Conservation (phyloP, 2,888 invertebrate species). For the Drosophila birchii region DNA sequence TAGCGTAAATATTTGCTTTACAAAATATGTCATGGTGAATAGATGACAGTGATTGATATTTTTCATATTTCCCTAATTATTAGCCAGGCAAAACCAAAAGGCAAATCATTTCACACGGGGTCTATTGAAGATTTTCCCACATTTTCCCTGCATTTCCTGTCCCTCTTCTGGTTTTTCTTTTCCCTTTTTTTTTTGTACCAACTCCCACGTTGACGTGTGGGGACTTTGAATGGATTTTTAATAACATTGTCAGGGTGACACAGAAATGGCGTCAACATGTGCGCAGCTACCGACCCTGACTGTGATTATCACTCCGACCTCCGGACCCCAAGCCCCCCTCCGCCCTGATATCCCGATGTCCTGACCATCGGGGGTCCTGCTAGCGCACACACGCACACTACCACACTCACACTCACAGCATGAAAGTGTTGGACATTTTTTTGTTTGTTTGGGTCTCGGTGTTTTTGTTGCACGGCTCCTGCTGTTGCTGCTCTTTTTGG, state of each 20-base stretch:
- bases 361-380: constrained; percentile 23
- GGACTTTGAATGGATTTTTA: constrained; percentile 76
- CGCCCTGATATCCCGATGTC: background rate
- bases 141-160: constrained; percentile 7
- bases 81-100: constrained; percentile 11
- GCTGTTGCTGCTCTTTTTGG: constrained; percentile 56
- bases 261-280: constrained; percentile 49
- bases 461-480: constrained; percentile 30
- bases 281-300: constrained; percentile 47
- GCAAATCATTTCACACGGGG: constrained; percentile 20
- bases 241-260: constrained; percentile 71
- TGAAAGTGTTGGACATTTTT: constrained; percentile 51
- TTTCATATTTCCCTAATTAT: constrained; percentile 25
- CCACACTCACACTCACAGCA: constrained; percentile 9
- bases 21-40: constrained; percentile 9
- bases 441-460: constrained; percentile 59
- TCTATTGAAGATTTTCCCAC: background rate
- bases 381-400: constrained; percentile 1
- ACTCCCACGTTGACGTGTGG: constrained; percentile 46
- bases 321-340: background rate
- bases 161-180: background rate
- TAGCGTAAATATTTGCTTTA: background rate
- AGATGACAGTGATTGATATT: constrained; percentile 36
- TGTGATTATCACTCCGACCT: constrained; percentile 43
- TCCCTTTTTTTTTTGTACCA: constrained; percentile 2